Evolutionary conservation across 2,797 vertebrate species (phyloP).

Genomic region (Artibeus jamaicensis): DNA sequence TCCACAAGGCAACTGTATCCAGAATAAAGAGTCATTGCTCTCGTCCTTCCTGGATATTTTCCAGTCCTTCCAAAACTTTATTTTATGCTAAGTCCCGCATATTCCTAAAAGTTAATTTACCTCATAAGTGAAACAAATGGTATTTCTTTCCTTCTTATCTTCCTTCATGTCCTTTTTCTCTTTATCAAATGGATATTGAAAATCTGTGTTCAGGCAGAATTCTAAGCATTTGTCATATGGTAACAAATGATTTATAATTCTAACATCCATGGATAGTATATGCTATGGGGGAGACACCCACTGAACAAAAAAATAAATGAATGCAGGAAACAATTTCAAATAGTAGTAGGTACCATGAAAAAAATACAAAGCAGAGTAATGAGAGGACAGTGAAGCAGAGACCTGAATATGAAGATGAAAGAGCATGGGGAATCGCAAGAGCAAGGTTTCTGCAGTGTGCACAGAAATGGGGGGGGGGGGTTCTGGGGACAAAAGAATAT

Average conservation of each 20-base stretch:
- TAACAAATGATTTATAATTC: background rate
- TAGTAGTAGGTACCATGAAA: background rate
- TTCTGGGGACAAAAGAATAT: background rate
- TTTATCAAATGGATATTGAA: background rate
- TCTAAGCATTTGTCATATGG: background rate
- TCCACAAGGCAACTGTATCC: background rate
- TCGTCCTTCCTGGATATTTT: background rate
- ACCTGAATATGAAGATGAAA: background rate
- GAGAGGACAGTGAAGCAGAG: background rate
- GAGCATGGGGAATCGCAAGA: background rate
- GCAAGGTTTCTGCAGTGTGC: background rate
- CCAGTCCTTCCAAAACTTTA: background rate
- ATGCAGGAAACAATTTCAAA: background rate
- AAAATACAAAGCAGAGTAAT: background rate
- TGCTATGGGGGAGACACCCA: background rate
- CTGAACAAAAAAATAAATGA: background rate
- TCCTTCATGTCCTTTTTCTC: background rate
- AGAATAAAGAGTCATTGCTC: background rate
- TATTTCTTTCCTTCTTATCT: background rate
- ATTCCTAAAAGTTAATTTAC: background rate
- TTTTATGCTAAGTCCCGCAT: background rate
- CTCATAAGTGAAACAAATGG: background rate
- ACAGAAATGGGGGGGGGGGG: background rate
- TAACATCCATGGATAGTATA: background rate
- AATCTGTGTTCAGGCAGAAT: background rate